A percentile compares a stretch with the other conserved stretches of the same genome.
Evolutionary conservation across 2,113 vertebrate genomes (phyloP).

Genomic region (Brachyistius frenatus): DNA sequence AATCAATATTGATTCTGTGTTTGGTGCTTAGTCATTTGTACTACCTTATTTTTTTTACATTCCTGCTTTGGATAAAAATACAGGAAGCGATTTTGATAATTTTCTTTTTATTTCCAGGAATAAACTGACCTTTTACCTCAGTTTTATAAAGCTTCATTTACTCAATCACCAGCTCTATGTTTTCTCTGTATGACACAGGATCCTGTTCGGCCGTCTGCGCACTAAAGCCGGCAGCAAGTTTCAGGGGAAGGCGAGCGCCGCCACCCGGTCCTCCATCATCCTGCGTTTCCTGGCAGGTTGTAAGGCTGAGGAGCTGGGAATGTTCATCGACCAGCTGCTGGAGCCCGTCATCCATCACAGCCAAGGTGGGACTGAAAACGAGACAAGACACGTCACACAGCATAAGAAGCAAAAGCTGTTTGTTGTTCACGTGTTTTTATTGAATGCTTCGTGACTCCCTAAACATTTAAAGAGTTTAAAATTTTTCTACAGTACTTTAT

Average conservation of each 20-base stretch:
- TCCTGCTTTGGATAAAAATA: too few species aligned
- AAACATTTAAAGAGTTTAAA: too few species aligned
- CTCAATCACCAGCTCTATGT: not conserved
- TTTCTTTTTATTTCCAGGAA: not conserved
- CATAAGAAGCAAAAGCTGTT: too few species aligned
- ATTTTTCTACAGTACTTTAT: too few species aligned
- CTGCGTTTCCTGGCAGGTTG: slow-evolving; percentile 93
- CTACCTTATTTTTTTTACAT: too few species aligned
- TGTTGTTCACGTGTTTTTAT: not conserved
- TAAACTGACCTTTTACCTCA: not conserved
- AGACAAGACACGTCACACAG: not conserved
- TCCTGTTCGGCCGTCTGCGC: slow-evolving; percentile 95
- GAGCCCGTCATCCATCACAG: slow-evolving; percentile 91
- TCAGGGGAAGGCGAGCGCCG: slow-evolving; percentile 89
- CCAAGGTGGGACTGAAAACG: slow-evolving; percentile 79
- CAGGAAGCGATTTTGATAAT: too few species aligned
- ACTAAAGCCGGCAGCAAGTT: slow-evolving; percentile 94
- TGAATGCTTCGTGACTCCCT: not conserved
- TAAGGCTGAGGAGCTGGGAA: slow-evolving; percentile 89
- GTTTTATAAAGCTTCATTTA: not conserved
- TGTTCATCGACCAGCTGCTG: slow-evolving; percentile 93
- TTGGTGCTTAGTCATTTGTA: too few species aligned
- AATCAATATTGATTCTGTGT: too few species aligned
- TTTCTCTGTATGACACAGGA: slow-evolving; percentile 77
- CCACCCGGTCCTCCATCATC: slow-evolving; percentile 91